Evolutionary conservation across 2,888 invertebrate species (phyloP).

Genomic region (Dynastes maya): DNA sequence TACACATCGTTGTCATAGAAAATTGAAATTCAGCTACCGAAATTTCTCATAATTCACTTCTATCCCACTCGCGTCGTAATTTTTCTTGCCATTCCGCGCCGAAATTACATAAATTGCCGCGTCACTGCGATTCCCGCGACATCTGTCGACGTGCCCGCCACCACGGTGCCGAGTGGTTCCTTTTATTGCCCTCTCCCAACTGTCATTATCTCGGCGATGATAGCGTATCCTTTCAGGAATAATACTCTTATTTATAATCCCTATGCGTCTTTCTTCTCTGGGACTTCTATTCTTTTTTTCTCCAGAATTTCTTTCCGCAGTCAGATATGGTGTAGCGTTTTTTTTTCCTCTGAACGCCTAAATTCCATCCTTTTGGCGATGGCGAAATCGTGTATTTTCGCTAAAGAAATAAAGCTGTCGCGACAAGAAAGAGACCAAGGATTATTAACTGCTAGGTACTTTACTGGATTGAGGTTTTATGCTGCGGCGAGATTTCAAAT

Average conservation of each 20-base stretch:
- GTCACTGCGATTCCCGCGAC: not conserved
- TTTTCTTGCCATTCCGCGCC: slow-evolving; percentile 1
- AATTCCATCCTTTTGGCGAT: not conserved
- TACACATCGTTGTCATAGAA: too few species aligned
- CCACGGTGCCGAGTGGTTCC: not conserved
- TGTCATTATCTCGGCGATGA: slow-evolving; percentile 40
- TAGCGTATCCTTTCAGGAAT: slow-evolving; percentile 24
- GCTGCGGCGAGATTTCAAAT: slow-evolving; percentile 12
- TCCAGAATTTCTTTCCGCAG: not conserved
- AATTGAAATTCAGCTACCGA: slow-evolving; percentile 9
- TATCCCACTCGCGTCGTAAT: not conserved
- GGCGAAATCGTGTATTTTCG: slow-evolving; percentile 10
- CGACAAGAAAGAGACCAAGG: slow-evolving; percentile 7
- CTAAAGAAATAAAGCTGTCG: slow-evolving; percentile 30
- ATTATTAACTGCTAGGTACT: slow-evolving; percentile 36
- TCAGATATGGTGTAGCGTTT: not conserved
- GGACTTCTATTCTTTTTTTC: not conserved
- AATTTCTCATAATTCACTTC: not conserved
- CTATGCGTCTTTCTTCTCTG: slow-evolving; percentile 10
- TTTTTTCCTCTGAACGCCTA: not conserved
- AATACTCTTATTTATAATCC: slow-evolving; percentile 45
- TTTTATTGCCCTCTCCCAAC: slow-evolving; percentile 31
- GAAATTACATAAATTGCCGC: slow-evolving; percentile 26
- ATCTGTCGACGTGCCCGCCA: slow-evolving; percentile 14
- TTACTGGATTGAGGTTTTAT: not conserved